Evolutionary conservation across 2,888 invertebrate species (phyloP).

Genomic region (Drosophila anomelani): DNA sequence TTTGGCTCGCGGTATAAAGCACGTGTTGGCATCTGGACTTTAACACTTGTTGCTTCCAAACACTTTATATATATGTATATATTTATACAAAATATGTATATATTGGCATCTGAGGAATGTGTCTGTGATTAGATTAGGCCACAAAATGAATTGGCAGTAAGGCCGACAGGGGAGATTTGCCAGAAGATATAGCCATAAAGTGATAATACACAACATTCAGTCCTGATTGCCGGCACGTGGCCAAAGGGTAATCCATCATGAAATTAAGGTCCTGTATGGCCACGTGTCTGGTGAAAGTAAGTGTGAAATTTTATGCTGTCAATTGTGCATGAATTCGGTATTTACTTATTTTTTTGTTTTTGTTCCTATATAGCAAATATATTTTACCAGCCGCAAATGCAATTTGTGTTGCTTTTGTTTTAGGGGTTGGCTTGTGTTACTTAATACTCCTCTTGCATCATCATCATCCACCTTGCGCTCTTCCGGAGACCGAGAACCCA

Average conservation of each 20-base stretch:
- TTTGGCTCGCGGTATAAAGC: conserved; percentile 33
- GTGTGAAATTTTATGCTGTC: conserved; percentile 71
- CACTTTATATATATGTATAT: not conserved
- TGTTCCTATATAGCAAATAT: conserved; percentile 8
- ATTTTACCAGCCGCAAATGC: conserved; percentile 64
- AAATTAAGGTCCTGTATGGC: conserved; percentile 66
- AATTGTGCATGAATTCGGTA: conserved; percentile 64
- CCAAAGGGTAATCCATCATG: conserved; percentile 65
- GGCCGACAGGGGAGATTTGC: conserved; percentile 25
- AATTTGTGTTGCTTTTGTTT: conserved; percentile 66
- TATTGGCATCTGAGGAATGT: conserved; percentile 66
- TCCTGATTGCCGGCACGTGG: conserved; percentile 64
- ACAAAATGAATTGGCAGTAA: conserved; percentile 36
- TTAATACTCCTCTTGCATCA: conserved; percentile 75
- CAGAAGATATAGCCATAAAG: conserved; percentile 35
- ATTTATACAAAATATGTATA: conserved; percentile 8
- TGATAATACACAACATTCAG: conserved; percentile 26
- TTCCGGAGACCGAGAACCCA: conserved; percentile 45
- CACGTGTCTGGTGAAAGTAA: conserved; percentile 61
- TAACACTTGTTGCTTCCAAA: conserved; percentile 59
- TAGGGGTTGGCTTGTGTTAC: conserved; percentile 71
- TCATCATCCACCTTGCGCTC: conserved; percentile 80
- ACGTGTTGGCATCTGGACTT: conserved; percentile 55
- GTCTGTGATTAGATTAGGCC: conserved; percentile 62
- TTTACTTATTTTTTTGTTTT: not conserved